Evolutionary conservation across 2,797 vertebrate genomes (phyloP).

Genomic region (Xerus rutilus): DNA sequence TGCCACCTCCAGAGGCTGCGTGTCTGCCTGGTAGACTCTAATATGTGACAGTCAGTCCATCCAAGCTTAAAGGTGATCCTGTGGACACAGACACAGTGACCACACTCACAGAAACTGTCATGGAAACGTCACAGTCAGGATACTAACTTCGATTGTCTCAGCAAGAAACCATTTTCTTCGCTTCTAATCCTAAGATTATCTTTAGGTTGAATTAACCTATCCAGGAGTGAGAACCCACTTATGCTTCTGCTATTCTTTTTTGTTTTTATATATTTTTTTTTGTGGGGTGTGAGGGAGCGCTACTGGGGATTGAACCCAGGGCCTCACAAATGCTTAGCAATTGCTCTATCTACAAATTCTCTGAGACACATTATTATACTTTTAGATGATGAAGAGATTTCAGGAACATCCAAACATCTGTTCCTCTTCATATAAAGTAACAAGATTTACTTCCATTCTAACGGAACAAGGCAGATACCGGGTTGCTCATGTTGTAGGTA

Average conservation of each 20-base stretch:
- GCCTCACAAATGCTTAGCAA: not conserved
- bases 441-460: not conserved
- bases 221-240: not conserved
- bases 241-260: no score
- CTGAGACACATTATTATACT: not conserved
- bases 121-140: not conserved
- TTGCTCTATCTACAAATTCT: not conserved
- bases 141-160: not conserved
- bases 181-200: not conserved
- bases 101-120: not conserved
- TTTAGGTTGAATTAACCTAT: not conserved
- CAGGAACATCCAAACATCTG: not conserved
- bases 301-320: not conserved
- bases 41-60: not conserved
- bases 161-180: not conserved
- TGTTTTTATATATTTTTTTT: not conserved
- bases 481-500: not conserved
- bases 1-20: accelerated
- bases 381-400: not conserved
- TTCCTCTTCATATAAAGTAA: not conserved
- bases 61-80: not conserved
- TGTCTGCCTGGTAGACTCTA: not conserved
- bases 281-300: no score
- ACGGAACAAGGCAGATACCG: not conserved
- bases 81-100: not conserved